Conservation (phyloP, 2,113 vertebrate species). For the Entelurus aequoreus region DNA sequence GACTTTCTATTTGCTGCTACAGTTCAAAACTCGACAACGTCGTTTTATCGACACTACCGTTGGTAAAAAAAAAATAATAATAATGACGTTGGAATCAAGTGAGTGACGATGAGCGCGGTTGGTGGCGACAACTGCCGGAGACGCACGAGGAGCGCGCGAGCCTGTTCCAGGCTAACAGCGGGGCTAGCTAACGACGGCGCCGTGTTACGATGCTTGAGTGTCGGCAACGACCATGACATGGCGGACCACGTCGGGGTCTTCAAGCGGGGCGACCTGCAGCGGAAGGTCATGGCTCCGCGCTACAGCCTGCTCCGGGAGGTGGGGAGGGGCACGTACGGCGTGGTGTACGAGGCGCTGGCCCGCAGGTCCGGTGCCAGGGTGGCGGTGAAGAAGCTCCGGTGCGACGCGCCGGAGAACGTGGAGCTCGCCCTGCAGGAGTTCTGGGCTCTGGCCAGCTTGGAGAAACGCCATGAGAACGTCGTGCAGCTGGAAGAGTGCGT, state of each 20-base stretch:
- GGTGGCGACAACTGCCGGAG: slow-evolving; percentile 30
- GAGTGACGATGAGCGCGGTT: slow-evolving; percentile 37
- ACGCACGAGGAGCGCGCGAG: slow-evolving; percentile 45
- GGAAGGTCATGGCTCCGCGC: slow-evolving; percentile 63
- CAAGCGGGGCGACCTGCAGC: slow-evolving; percentile 35
- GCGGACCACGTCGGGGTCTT: slow-evolving; percentile 29
- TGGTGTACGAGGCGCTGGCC: slow-evolving; percentile 87
- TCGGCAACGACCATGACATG: slow-evolving; percentile 57
- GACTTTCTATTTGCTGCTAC: not conserved
- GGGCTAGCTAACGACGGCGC: slow-evolving; percentile 18
- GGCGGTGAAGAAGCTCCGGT: slow-evolving; percentile 89
- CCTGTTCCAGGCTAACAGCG: slow-evolving; percentile 22
- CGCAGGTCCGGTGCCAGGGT: slow-evolving; percentile 77
- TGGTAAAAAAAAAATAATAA: not conserved
- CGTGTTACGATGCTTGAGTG: slow-evolving; percentile 55
- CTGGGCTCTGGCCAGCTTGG: slow-evolving; percentile 87
- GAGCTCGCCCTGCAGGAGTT: slow-evolving; percentile 90
- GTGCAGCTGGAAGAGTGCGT: slow-evolving; percentile 93
- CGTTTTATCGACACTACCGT: accelerated
- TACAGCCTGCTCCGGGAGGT: slow-evolving; percentile 86
- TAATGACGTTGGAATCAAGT: slow-evolving; percentile 13
- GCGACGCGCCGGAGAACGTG: slow-evolving; percentile 91
- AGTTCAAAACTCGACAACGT: not conserved
- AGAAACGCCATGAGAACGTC: slow-evolving; percentile 84
- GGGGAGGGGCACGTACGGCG: slow-evolving; percentile 90